These are phyloP conservation scores for Neolamprologus multifasciatus DNA, from an alignment of 2,797 vertebrate genomes.

Conservation along the genomic window DNA sequence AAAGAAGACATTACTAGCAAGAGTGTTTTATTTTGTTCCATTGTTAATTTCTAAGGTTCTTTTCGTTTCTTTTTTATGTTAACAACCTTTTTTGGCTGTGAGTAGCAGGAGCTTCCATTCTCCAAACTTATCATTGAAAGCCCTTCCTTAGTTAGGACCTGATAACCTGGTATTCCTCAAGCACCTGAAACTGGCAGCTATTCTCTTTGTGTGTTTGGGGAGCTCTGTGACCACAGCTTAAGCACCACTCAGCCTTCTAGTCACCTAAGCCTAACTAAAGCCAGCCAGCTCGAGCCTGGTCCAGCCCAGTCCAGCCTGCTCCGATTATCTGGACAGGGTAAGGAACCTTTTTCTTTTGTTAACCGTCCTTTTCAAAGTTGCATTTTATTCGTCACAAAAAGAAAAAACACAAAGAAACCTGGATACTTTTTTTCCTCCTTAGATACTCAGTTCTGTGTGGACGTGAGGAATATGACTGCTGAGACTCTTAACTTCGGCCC, in stretches of 20 bases:
- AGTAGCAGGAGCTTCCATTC: slow-evolving; percentile 74
- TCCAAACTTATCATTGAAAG: slow-evolving; percentile 55
- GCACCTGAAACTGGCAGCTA: slow-evolving; percentile 80
- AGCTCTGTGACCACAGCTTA: slow-evolving; percentile 72
- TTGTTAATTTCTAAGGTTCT: slow-evolving; percentile 54
- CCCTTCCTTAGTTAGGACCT: slow-evolving; percentile 66
- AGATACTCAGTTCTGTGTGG: slow-evolving; percentile 78
- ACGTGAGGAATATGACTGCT: slow-evolving; percentile 88
- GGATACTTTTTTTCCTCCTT: not conserved
- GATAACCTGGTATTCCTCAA: slow-evolving; percentile 71
- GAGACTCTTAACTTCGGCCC: slow-evolving; percentile 96
- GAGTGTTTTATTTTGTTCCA: slow-evolving; percentile 63
- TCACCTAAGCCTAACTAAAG: slow-evolving; percentile 77
- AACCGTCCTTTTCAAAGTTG: not conserved
- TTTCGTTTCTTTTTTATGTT: slow-evolving; percentile 64
- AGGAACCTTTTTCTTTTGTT: not conserved
- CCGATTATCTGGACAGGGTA: slow-evolving; percentile 84
- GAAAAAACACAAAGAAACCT: not conserved
- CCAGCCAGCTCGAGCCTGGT: slow-evolving; percentile 69
- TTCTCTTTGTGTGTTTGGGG: slow-evolving; percentile 73
- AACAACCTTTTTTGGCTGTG: slow-evolving; percentile 61
- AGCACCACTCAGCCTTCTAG: slow-evolving; percentile 79
- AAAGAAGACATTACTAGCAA: slow-evolving; percentile 42
- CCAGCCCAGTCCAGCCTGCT: slow-evolving; percentile 79
- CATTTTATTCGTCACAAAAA: not conserved